phyloP scores from a whole-genome alignment of 1,140 invertebrate species.

The Marisa cornuarietis region DNA sequence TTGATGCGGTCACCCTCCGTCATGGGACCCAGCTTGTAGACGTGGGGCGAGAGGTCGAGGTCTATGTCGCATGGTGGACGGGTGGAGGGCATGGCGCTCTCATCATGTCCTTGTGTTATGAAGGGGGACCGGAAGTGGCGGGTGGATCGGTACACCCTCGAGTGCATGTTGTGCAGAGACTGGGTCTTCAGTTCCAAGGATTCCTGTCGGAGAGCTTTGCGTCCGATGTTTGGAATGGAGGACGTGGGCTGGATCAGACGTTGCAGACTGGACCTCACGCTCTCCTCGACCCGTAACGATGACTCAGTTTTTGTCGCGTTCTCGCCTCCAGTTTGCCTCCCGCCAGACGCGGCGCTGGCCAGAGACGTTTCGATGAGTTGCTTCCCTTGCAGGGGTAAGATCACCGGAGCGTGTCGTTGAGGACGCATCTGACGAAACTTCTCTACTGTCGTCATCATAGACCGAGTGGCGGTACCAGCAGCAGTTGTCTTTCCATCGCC shows the following conservation, averaged over 20 bases:
- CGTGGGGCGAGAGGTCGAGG: slow-evolving; percentile 23
- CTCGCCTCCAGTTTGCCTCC: neutral
- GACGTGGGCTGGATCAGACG: slow-evolving; percentile 45
- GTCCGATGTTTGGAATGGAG: slow-evolving; percentile 51
- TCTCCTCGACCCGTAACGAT: slow-evolving; percentile 35
- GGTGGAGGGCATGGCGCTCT: neutral
- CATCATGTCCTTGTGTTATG: slow-evolving; percentile 25
- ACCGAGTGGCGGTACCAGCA: slow-evolving; percentile 10
- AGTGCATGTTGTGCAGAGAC: slow-evolving; percentile 27
- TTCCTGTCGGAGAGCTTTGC: slow-evolving; percentile 36
- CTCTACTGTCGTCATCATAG: slow-evolving; percentile 51
- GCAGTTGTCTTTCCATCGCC: neutral
- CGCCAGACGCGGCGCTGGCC: slow-evolving; percentile 8
- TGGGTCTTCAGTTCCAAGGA: slow-evolving; percentile 38
- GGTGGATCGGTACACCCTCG: slow-evolving; percentile 17
- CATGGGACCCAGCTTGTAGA: slow-evolving; percentile 33
- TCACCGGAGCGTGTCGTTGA: slow-evolving; percentile 38
- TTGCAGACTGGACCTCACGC: slow-evolving; percentile 47
- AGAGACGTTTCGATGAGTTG: slow-evolving; percentile 39
- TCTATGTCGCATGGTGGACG: neutral
- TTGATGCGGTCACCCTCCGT: slow-evolving; percentile 43
- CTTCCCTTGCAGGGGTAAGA: slow-evolving; percentile 53
- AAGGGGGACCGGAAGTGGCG: slow-evolving; percentile 9
- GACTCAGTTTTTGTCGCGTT: neutral
- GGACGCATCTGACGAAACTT: slow-evolving; percentile 53